Conservation (phyloP, 2,888 invertebrate species). For the Lycia hirtaria region DNA sequence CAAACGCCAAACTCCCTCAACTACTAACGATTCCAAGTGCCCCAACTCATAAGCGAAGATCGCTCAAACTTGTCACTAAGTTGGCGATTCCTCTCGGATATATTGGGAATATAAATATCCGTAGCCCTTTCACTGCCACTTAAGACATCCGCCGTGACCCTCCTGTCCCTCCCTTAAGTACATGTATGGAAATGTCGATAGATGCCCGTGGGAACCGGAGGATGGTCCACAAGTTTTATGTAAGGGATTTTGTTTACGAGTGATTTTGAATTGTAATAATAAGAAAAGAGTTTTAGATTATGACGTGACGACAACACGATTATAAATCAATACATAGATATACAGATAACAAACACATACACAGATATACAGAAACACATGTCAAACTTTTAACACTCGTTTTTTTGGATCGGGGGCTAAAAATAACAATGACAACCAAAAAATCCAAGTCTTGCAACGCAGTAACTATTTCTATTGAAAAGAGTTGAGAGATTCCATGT, state of each 20-base stretch:
- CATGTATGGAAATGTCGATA: constrained; percentile 52
- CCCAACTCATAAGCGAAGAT: constrained; percentile 46
- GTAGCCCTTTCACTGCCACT: constrained; percentile 76
- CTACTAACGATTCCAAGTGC: constrained; percentile 33
- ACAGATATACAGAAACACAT: too few species aligned
- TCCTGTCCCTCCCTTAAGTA: constrained; percentile 43
- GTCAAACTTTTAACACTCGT: too few species aligned
- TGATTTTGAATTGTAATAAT: constrained; percentile 14
- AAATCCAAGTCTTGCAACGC: too few species aligned
- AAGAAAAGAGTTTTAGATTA: neutral
- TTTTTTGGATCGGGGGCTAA: too few species aligned
- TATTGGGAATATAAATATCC: constrained; percentile 81
- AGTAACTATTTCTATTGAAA: too few species aligned
- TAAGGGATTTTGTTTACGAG: constrained; percentile 13
- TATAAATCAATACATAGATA: too few species aligned
- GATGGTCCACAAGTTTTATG: constrained; percentile 25
- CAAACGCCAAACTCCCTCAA: constrained; percentile 5
- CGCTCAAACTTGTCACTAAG: constrained; percentile 64
- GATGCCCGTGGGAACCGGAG: constrained; percentile 56
- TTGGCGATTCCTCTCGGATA: constrained; percentile 70
- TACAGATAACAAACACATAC: too few species aligned
- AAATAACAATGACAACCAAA: too few species aligned
- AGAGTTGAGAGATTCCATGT: too few species aligned
- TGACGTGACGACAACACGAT: neutral
- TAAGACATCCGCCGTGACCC: constrained; percentile 74